A percentile compares a stretch with the other conserved stretches of the same genome.
Conservation (phyloP, 2,888 invertebrate genomes). For the Chrysopilus asiliformis region DNA sequence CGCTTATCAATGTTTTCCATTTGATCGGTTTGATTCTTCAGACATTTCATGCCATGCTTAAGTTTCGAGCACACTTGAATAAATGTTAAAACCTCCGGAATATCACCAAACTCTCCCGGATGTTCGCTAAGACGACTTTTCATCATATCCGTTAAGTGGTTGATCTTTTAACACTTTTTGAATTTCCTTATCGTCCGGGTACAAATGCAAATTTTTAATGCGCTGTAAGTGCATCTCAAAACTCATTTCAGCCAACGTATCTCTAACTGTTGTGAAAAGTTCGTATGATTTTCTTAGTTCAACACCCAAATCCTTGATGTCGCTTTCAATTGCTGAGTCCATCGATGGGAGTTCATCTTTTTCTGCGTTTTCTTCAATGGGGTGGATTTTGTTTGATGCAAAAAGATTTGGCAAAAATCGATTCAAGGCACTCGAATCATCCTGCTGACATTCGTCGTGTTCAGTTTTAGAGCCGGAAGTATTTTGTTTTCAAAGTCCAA, state of each 20-base stretch:
- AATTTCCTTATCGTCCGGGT: slow-evolving; percentile 15
- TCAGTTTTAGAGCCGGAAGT: too few species aligned
- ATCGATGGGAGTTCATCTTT: too few species aligned
- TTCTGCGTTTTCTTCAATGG: too few species aligned
- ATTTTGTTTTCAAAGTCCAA: too few species aligned
- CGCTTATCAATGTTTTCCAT: slow-evolving; percentile 22
- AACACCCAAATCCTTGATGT: too few species aligned
- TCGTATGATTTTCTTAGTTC: too few species aligned
- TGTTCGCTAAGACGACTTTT: slow-evolving; percentile 24
- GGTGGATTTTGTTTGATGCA: too few species aligned
- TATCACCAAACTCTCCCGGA: slow-evolving; percentile 31
- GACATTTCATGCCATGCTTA: slow-evolving; percentile 23
- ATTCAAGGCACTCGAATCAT: too few species aligned
- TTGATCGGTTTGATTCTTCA: slow-evolving; percentile 23
- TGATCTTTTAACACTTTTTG: slow-evolving; percentile 17
- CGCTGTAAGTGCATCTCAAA: too few species aligned
- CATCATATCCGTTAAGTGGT: slow-evolving; percentile 23
- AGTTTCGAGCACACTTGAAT: slow-evolving; percentile 28
- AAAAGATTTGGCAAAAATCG: too few species aligned
- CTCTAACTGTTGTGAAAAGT: neutral
- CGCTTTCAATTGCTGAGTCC: too few species aligned
- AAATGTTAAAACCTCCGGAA: slow-evolving; percentile 29
- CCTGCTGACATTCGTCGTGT: too few species aligned
- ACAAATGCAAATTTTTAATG: slow-evolving; percentile 26
- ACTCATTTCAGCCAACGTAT: neutral